Percentiles rank a stretch among this genome's conserved stretches.
These are phyloP conservation scores for Drosophila vallismaia DNA, from an alignment of 2,888 invertebrate species.

Conservation along the genomic window DNA sequence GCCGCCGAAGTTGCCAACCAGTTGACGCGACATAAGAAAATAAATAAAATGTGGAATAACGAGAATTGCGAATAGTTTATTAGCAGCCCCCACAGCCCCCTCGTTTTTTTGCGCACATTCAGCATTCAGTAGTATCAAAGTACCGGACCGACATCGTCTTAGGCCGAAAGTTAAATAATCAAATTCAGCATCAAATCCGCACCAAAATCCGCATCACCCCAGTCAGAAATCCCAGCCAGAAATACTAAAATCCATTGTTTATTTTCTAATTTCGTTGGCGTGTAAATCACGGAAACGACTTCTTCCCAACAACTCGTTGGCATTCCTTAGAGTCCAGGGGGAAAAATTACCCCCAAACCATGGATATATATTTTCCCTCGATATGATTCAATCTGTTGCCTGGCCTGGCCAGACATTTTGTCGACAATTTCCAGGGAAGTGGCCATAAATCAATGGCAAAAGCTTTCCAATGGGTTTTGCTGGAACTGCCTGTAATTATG, in stretches of 20 bases:
- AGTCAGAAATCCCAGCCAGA: slow-evolving; percentile 39
- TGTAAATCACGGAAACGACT: slow-evolving; percentile 75
- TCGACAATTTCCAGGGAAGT: slow-evolving; percentile 77
- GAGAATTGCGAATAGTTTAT: slow-evolving; percentile 38
- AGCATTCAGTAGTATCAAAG: slow-evolving; percentile 68
- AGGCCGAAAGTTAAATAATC: slow-evolving; percentile 66
- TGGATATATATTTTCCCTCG: neutral
- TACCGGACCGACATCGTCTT: slow-evolving; percentile 53
- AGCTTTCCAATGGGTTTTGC: slow-evolving; percentile 54
- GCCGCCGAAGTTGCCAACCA: slow-evolving; percentile 67
- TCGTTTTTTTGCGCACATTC: slow-evolving; percentile 54
- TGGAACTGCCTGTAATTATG: slow-evolving; percentile 64
- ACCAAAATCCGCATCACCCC: slow-evolving; percentile 34
- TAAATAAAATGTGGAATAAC: slow-evolving; percentile 54
- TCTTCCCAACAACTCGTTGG: slow-evolving; percentile 54
- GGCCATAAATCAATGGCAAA: slow-evolving; percentile 69
- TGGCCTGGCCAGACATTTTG: slow-evolving; percentile 68
- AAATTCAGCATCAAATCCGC: slow-evolving; percentile 38
- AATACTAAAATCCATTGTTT: slow-evolving; percentile 68
- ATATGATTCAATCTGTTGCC: slow-evolving; percentile 26
- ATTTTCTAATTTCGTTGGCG: slow-evolving; percentile 71
- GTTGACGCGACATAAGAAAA: slow-evolving; percentile 72
- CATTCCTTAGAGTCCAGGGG: slow-evolving; percentile 21
- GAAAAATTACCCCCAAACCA: slow-evolving; percentile 4
- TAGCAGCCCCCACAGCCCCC: neutral